These are phyloP conservation scores for Xylocopa sonorina DNA, from an alignment of 1,140 invertebrate genomes.

Conservation along the genomic window DNA sequence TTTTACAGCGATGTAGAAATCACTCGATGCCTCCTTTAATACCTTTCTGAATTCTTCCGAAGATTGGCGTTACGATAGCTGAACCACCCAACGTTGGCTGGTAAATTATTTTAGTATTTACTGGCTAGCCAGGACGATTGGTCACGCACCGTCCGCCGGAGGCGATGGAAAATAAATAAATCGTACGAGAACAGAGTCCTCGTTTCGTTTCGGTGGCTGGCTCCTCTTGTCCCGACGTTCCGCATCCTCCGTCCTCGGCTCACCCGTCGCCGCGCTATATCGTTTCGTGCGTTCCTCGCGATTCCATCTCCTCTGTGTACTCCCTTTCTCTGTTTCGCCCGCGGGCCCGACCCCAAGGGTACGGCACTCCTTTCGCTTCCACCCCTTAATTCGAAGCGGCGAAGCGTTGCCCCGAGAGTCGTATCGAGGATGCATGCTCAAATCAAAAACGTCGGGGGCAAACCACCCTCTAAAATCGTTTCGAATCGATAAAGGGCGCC, in stretches of 20 bases:
- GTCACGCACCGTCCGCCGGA: background rate
- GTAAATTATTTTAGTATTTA: background rate
- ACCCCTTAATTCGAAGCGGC: slow-evolving; percentile 78
- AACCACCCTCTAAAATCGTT: slow-evolving; percentile 79
- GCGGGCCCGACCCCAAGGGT: slow-evolving; percentile 66
- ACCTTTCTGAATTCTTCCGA: too few relatives aligned
- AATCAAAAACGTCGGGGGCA: slow-evolving; percentile 78
- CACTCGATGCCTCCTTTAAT: too few relatives aligned
- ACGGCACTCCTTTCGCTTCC: slow-evolving; percentile 67
- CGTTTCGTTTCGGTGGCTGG: background rate
- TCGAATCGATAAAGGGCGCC: slow-evolving; percentile 77
- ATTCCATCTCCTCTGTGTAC: slow-evolving; percentile 20
- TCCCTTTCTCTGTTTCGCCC: slow-evolving; percentile 30
- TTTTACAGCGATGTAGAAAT: too few relatives aligned
- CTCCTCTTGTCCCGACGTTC: background rate
- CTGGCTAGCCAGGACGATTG: background rate
- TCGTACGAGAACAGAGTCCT: background rate
- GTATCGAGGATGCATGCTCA: slow-evolving; percentile 74
- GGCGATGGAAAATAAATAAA: background rate
- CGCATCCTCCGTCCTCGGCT: slow-evolving; percentile 3
- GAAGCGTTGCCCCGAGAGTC: slow-evolving; percentile 73
- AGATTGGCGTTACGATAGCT: too few relatives aligned
- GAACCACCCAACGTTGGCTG: too few relatives aligned
- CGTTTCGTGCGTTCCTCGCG: slow-evolving; percentile 19
- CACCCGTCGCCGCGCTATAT: slow-evolving; percentile 1